These are phyloP conservation scores for Drosophila sordidula DNA, from an alignment of 2,888 invertebrate species.

Conservation along the genomic window DNA sequence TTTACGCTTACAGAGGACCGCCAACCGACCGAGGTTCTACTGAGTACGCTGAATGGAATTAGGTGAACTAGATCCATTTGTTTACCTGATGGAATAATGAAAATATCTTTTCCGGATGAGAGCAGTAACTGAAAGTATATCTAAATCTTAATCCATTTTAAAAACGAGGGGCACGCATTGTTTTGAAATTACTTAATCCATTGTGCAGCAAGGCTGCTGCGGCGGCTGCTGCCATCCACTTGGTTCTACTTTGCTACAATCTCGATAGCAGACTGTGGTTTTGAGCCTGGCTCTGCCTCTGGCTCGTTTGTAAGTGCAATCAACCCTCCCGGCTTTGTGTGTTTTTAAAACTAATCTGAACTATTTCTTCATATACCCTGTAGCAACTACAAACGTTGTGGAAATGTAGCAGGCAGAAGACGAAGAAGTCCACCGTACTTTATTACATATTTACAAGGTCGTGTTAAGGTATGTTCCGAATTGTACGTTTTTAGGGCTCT, in stretches of 20 bases:
- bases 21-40: conserved; percentile 27
- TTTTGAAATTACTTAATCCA: conserved; percentile 58
- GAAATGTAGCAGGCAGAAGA: not conserved
- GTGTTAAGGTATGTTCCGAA: too few species aligned
- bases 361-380: not conserved
- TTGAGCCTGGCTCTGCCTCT: not conserved
- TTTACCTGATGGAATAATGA: conserved; percentile 39
- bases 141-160: conserved; percentile 64
- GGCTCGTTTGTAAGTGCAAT: not conserved
- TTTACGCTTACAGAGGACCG: conserved; percentile 7
- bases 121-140: conserved; percentile 26
- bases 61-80: conserved; percentile 32
- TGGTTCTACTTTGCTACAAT: conserved; percentile 21
- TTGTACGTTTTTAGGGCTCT: too few species aligned
- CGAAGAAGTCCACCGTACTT: too few species aligned
- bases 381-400: not conserved
- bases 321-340: conserved; percentile 6
- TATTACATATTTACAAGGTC: too few species aligned
- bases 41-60: conserved; percentile 35
- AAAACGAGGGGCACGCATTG: conserved; percentile 41
- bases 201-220: conserved; percentile 16
- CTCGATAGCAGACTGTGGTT: conserved; percentile 27
- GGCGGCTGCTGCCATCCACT: conserved; percentile 7
- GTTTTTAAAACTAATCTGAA: conserved; percentile 8
- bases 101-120: conserved; percentile 22